Percentiles rank a stretch among this genome's conserved stretches.
phyloP scores from a whole-genome alignment of 2,888 invertebrate species.

The Odontocerum albicorne region DNA sequence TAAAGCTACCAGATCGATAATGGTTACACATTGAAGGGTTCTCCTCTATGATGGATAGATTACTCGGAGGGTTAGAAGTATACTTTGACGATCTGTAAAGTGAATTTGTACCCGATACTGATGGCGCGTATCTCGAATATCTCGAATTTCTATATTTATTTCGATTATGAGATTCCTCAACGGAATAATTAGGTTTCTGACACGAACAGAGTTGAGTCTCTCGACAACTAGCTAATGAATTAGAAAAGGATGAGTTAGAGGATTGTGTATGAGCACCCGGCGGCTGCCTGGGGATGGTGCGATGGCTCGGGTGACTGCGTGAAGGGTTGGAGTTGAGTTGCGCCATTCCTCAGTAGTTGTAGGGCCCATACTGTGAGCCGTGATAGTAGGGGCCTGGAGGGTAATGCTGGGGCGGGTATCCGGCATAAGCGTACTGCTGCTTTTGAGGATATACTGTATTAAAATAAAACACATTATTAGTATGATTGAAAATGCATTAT shows the following conservation, averaged over 20 bases:
- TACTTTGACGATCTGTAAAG: conserved; percentile 22
- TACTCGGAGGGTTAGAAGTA: conserved; percentile 40
- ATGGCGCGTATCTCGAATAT: conserved; percentile 1
- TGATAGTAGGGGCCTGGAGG: conserved; percentile 90
- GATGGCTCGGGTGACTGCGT: conserved; percentile 41
- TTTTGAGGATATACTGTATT: conserved; percentile 89
- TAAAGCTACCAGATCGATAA: conserved; percentile 27
- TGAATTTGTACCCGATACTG: conserved; percentile 11
- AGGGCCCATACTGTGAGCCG: conserved; percentile 90
- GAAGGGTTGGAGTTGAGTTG: conserved; percentile 52
- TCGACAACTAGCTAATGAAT: conserved; percentile 21
- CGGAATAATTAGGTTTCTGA: too few species aligned
- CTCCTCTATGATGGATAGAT: conserved; percentile 54
- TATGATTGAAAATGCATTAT: too few species aligned
- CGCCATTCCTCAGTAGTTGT: conserved; percentile 78
- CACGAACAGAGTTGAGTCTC: background rate
- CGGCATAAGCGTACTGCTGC: conserved; percentile 89
- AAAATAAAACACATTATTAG: background rate
- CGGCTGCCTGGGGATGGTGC: conserved; percentile 36
- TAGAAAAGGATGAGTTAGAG: conserved; percentile 28
- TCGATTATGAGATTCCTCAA: background rate
- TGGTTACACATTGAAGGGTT: conserved; percentile 40
- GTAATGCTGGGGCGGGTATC: conserved; percentile 80
- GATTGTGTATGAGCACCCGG: conserved; percentile 16
- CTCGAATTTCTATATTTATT: background rate